Conservation (phyloP, 2,797 vertebrate genomes). For the Apogon hyalosoma region DNA sequence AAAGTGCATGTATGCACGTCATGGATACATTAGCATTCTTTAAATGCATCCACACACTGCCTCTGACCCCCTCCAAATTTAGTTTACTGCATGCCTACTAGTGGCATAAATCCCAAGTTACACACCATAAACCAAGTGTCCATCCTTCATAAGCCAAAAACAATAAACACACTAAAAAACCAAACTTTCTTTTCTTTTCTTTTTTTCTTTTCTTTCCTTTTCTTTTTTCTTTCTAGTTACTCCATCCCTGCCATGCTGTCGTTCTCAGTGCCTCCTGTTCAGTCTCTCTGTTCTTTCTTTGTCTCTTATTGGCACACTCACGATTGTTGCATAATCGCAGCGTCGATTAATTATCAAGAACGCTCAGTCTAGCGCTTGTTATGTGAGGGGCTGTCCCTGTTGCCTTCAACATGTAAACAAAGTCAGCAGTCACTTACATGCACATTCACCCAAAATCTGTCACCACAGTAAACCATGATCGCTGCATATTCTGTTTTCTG, state of each 20-base stretch:
- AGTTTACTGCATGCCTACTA: slow-evolving; percentile 58
- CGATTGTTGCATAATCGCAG: slow-evolving; percentile 66
- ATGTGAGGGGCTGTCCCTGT: slow-evolving; percentile 55
- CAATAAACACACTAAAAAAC: slow-evolving; percentile 11
- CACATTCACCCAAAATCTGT: slow-evolving; percentile 16
- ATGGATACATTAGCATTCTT: slow-evolving; percentile 75
- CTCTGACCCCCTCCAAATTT: slow-evolving; percentile 71
- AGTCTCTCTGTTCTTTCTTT: slow-evolving; percentile 72
- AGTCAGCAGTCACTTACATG: neutral
- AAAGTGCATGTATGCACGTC: slow-evolving; percentile 73
- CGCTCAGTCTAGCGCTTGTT: slow-evolving; percentile 62
- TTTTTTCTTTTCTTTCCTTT: slow-evolving; percentile 1
- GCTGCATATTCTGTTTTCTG: slow-evolving; percentile 23
- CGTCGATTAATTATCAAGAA: slow-evolving; percentile 68
- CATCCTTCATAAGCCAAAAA: slow-evolving; percentile 16
- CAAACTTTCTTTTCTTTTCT: slow-evolving; percentile 25
- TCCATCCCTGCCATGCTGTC: slow-evolving; percentile 41
- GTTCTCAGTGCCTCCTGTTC: slow-evolving; percentile 65
- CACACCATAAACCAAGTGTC: slow-evolving; percentile 46
- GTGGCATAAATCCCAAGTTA: slow-evolving; percentile 38
- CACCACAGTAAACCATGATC: slow-evolving; percentile 5
- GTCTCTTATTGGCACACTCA: slow-evolving; percentile 61
- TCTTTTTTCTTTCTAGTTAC: slow-evolving; percentile 31
- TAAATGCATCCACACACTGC: slow-evolving; percentile 66
- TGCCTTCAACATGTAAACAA: slow-evolving; percentile 27